Percentiles rank a stretch among this genome's conserved stretches.
These are phyloP conservation scores for Hybognathus amarus DNA, from an alignment of 2,797 vertebrate genomes.

Conservation along the genomic window DNA sequence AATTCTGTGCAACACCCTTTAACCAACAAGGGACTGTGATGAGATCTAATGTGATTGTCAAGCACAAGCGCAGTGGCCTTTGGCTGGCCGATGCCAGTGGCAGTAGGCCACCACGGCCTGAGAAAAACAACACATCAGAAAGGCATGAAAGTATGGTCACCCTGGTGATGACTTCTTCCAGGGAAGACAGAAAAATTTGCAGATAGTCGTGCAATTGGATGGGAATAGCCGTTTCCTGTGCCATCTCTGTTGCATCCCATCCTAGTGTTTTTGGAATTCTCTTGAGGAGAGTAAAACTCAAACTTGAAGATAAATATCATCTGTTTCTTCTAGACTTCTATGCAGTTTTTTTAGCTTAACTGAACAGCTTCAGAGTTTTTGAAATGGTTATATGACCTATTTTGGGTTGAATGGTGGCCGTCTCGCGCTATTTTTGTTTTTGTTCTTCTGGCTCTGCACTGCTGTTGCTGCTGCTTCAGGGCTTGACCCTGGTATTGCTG, in stretches of 20 bases:
- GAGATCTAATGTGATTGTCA: constrained; percentile 52
- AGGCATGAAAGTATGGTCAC: constrained; percentile 37
- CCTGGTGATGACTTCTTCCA: constrained; percentile 40
- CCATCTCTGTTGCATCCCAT: not conserved
- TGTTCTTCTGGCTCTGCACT: too few species aligned
- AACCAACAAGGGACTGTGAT: constrained; percentile 43
- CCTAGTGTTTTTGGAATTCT: constrained; percentile 22
- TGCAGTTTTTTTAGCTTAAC: too few species aligned
- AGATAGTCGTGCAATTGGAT: constrained; percentile 21
- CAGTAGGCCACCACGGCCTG: constrained; percentile 42
- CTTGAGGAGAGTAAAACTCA: constrained; percentile 17
- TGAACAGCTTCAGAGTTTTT: too few species aligned
- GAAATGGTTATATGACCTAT: too few species aligned
- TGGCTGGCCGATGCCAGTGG: constrained; percentile 31
- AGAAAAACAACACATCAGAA: constrained; percentile 54
- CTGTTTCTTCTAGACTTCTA: constrained; percentile 14
- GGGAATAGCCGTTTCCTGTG: not conserved
- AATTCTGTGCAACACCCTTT: constrained; percentile 49
- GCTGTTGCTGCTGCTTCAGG: too few species aligned
- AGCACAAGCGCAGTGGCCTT: constrained; percentile 41
- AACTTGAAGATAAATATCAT: constrained; percentile 31
- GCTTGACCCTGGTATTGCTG: too few species aligned
- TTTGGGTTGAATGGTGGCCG: too few species aligned
- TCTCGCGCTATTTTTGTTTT: too few species aligned
- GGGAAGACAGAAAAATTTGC: constrained; percentile 8